A percentile compares a stretch with the other conserved stretches of the same genome.
These are phyloP conservation scores for Papilio dardanus DNA, from an alignment of 1,140 invertebrate species.

Conservation along the genomic window DNA sequence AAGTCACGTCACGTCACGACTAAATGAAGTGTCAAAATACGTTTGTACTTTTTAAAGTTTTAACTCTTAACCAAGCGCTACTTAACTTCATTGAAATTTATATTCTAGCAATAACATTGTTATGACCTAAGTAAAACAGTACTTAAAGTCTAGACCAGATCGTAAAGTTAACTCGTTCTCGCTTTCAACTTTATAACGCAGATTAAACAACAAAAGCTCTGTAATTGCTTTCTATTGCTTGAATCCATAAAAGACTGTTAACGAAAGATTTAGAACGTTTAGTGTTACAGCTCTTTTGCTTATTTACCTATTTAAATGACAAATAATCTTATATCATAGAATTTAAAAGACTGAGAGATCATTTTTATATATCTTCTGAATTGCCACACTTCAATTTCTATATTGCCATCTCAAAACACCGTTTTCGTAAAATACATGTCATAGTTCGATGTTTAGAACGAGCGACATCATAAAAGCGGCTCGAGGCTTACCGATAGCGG, in stretches of 20 bases:
- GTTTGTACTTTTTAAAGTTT: neutral
- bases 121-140: slow-evolving; percentile 20
- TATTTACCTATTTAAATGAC: neutral
- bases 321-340: neutral
- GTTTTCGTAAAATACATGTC: slow-evolving; percentile 1
- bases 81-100: slow-evolving; percentile 11
- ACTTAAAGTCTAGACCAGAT: slow-evolving; percentile 33
- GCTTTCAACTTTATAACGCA: slow-evolving; percentile 20
- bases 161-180: slow-evolving; percentile 26
- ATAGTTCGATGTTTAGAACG: slow-evolving; percentile 21
- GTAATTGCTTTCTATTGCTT: slow-evolving; percentile 19
- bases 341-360: neutral
- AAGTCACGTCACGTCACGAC: no score
- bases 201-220: slow-evolving; percentile 16
- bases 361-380: neutral
- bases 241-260: neutral
- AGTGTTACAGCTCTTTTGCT: neutral
- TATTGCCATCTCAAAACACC: neutral
- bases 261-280: neutral
- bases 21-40: neutral
- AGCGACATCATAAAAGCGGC: slow-evolving; percentile 16
- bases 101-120: slow-evolving; percentile 8
- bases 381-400: neutral
- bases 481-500: slow-evolving; percentile 26
- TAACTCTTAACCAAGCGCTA: neutral